phyloP scores from a whole-genome alignment of 2,888 invertebrate species.

The Acleris cristana region DNA sequence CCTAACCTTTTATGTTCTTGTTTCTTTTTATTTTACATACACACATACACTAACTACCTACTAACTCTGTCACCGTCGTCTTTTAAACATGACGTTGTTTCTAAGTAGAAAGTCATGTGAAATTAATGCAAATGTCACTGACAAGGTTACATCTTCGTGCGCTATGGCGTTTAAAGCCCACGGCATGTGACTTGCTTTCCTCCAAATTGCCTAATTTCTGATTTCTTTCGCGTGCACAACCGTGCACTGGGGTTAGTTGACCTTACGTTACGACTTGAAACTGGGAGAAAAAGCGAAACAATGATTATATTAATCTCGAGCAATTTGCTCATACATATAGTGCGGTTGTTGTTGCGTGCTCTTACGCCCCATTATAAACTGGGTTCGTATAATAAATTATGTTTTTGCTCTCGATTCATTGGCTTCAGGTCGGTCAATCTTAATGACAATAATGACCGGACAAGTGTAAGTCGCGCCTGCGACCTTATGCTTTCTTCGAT shows the following conservation, averaged over 20 bases:
- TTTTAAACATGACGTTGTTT: too few species aligned
- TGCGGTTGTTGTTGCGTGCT: slow-evolving; percentile 5
- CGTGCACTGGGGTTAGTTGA: slow-evolving; percentile 11
- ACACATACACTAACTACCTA: too few species aligned
- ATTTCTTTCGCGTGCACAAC: slow-evolving; percentile 30
- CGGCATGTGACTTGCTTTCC: slow-evolving; percentile 10
- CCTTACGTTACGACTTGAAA: slow-evolving; percentile 8
- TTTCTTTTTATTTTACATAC: too few species aligned
- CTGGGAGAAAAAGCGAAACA: slow-evolving; percentile 15
- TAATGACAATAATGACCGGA: too few species aligned
- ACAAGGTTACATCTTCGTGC: neutral
- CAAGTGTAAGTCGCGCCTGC: too few species aligned
- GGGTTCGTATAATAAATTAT: slow-evolving; percentile 2
- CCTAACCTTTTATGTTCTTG: too few species aligned
- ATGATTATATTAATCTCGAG: slow-evolving; percentile 16
- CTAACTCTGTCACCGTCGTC: too few species aligned
- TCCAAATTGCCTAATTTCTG: slow-evolving; percentile 26
- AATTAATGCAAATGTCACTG: too few species aligned
- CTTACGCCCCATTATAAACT: slow-evolving; percentile 3
- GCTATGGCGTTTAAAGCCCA: neutral
- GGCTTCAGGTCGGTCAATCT: neutral
- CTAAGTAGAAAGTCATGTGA: too few species aligned
- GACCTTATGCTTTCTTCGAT: too few species aligned
- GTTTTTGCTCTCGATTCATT: neutral
- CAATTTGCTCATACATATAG: slow-evolving; percentile 1